Percentiles rank a stretch among this genome's conserved stretches.
Conservation (phyloP, 1,140 invertebrate genomes). For the Pristionchus pacificus region DNA sequence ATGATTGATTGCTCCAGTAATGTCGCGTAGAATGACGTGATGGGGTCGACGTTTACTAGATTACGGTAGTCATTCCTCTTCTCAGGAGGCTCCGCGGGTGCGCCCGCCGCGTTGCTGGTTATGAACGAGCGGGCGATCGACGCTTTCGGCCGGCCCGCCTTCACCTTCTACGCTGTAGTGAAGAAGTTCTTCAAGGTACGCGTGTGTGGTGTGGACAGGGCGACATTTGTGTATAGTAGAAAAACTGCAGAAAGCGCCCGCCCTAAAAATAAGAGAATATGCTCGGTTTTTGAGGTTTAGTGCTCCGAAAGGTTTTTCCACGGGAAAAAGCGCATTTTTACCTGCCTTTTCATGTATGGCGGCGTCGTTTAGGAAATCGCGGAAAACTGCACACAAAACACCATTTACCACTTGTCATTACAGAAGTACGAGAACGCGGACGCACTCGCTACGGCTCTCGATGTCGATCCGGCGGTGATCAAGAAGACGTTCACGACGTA, state of each 20-base stretch:
- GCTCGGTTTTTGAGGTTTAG: no score
- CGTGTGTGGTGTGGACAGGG: no score
- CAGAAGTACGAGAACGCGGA: slow-evolving; percentile 46
- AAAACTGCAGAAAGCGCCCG: no score
- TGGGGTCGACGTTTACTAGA: background rate
- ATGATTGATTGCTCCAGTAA: no score
- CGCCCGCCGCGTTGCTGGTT: slow-evolving; percentile 49
- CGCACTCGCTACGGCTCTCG: slow-evolving; percentile 40
- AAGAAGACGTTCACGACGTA: slow-evolving; percentile 45
- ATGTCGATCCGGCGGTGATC: slow-evolving; percentile 24
- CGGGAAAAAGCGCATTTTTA: no score
- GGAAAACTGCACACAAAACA: slow-evolving; percentile 4
- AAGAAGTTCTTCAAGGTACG: slow-evolving; percentile 52
- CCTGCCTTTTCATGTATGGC: background rate
- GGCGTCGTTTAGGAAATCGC: background rate
- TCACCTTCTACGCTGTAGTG: slow-evolving; percentile 55
- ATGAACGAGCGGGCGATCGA: slow-evolving; percentile 54
- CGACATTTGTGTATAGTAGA: no score
- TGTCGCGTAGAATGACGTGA: no score
- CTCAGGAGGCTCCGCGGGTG: slow-evolving; percentile 27
- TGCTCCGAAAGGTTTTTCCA: no score
- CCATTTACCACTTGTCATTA: slow-evolving; percentile 28
- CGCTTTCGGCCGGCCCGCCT: slow-evolving; percentile 54
- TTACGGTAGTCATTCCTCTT: background rate
- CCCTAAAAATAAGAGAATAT: no score